Base-by-base conservation (phyloP, 2,113 vertebrate species). In the Dicrurus megarhynchus region DNA sequence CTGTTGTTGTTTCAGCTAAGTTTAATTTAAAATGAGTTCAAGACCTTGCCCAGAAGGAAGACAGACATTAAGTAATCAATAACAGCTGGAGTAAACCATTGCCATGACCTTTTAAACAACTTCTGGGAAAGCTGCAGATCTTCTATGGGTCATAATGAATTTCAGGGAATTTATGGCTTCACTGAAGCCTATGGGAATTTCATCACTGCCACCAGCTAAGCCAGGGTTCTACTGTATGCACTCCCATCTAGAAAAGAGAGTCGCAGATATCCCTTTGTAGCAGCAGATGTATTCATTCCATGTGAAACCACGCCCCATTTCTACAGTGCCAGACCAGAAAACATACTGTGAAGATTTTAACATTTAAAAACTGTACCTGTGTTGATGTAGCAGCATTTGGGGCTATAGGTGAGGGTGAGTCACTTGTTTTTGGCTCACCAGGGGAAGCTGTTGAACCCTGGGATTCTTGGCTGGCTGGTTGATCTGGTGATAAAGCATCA, bases 381-480 rank as follows among this genome's bases (percentile, higher is more conserved):
- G 96, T 37, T 30, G 95, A 63, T n/a, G 94, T 68, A 53, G 96
- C 84, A 94, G 98, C 96, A 89, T 87, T 98, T 46, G 97, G 46
- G 26, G 97, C 95, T 70, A 92, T 17, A 61, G 98, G 98, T 84
- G 98, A 98, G 26, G 98, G 97, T 1, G 98, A 98, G 92, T 99
- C 99, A 46, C 95, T 98, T 17, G 88, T 17, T 98, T 98, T 99
- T 88, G 84, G 94, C 84, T 99, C 99, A 63, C 92, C 98, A 11
- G 99, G 99, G 77, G 99, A 99, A 5, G 99, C 97, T 11, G 97
- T 98, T 61, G 99, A 99, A 44, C 97, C 97, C 94, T 99, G 99
- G 11, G 99, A 99, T 97, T 99, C 99, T 95, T 99, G 99, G 97
- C 99, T 99, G 49, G 98, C 99, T 2, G 99, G 99, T 77, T 99